Evolutionary conservation across 2,888 invertebrate genomes (phyloP), one percentile per base, ranked within the genome.

Genomic region (Clitarchus hookeri): DNA sequence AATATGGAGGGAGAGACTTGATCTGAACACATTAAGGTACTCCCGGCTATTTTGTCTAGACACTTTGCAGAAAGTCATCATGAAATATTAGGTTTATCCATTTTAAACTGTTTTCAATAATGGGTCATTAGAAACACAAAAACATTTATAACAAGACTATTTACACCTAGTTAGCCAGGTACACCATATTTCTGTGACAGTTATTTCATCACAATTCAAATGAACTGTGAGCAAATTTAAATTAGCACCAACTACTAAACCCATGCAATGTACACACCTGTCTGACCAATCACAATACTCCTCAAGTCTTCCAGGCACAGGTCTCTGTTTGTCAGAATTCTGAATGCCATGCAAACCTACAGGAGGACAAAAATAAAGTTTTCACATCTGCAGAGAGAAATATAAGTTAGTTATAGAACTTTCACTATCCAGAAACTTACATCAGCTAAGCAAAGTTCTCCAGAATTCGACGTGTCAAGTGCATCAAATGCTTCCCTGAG

Each of bases 401-500:
- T 6, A 65, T 3, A 65, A 65, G 16, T n/a, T 65, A 23, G 6
- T n/a, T 65, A n/a, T n/a, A n/a, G n/a, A 36, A 36, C 36, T 65
- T 65, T 65, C 16, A 65, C 8, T n/a, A 23, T 65, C 8, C n/a
- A 65, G 16, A 65, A 65, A 92, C 93, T 92, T 89, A 95, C 94
- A 91, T 95, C 94, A 86, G 92, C 91, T 87, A 94, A 91, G 89
- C 92, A 93, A 54, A 95, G 93, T 88, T 94, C 93, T 88, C 94
- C 94, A 19, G 93, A 92, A 53, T 94, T 94, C 86, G 92, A 92
- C 84, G 92, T 91, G 90, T 96, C 96, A 88, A 96, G 94, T 87
- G 95, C 94, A 91, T 97, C 96, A 92, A 96, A 97, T 25, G 95
- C 95, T 91, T 97, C 96, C 90, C 95, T 94, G 89, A 97, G 92